Percentiles rank a stretch among this genome's conserved stretches.
Conservation (phyloP, 2,113 vertebrate species). For the Odontophorus gujanensis region DNA sequence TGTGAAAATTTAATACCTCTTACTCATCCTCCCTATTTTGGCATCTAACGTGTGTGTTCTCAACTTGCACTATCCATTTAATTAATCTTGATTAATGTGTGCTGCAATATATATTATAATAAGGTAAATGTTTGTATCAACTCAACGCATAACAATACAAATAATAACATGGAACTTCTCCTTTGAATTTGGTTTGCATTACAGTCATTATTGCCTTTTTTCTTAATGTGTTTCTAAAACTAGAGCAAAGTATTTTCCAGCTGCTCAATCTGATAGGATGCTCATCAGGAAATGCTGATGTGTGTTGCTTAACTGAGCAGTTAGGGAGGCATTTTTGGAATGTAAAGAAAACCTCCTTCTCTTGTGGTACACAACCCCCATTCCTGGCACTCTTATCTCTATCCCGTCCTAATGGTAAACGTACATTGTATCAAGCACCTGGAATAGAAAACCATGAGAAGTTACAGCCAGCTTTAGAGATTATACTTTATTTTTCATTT, state of each 20-base stretch:
- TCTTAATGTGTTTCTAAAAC: constrained; percentile 41
- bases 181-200: constrained; percentile 71
- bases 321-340: constrained; percentile 54
- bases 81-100: constrained; percentile 62
- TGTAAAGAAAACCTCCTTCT: constrained; percentile 11
- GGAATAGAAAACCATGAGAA: background rate
- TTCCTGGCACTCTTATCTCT: constrained; percentile 10
- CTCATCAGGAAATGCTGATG: constrained; percentile 58
- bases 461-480: fast-evolving
- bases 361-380: background rate
- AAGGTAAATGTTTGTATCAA: constrained; percentile 67
- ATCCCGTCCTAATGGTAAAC: background rate
- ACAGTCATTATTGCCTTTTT: constrained; percentile 49
- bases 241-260: constrained; percentile 23
- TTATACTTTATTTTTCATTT: background rate
- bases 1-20: constrained; percentile 61
- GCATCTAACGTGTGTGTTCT: constrained; percentile 33
- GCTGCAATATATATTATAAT: constrained; percentile 70
- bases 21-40: constrained; percentile 45
- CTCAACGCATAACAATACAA: constrained; percentile 56
- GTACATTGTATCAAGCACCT: background rate
- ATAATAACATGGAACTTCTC: constrained; percentile 61
- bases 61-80: constrained; percentile 54
- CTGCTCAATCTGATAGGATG: constrained; percentile 27
- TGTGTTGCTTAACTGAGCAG: constrained; percentile 42